Evolutionary conservation across 2,797 vertebrate species (phyloP).

Genomic region (Rhadinocentrus ornatus): DNA sequence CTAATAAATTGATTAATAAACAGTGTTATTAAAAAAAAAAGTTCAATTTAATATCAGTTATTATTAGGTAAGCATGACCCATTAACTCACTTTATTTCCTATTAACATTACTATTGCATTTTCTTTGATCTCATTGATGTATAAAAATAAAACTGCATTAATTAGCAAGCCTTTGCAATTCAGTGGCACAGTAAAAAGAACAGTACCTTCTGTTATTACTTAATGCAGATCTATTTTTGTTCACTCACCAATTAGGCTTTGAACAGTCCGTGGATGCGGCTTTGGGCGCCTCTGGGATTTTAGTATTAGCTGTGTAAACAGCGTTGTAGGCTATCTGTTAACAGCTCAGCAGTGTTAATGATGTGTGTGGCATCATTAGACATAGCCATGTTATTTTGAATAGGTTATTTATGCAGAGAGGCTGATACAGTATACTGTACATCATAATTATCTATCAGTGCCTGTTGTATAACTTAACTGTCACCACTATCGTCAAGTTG

Average conservation of each 20-base stretch:
- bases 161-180: conserved; percentile 12
- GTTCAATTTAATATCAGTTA: conserved; percentile 14
- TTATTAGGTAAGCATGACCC: conserved; percentile 15
- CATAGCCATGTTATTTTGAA: conserved; percentile 7
- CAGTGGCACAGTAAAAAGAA: conserved; percentile 19
- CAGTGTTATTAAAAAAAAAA: background rate
- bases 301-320: conserved; percentile 54
- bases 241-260: conserved; percentile 52
- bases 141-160: background rate
- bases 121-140: background rate
- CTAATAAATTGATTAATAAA: background rate
- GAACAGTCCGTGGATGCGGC: conserved; percentile 38
- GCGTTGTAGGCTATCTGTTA: conserved; percentile 47
- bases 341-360: conserved; percentile 46
- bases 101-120: conserved; percentile 3
- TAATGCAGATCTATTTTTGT: conserved; percentile 53
- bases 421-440: conserved; percentile 10
- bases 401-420: conserved; percentile 13
- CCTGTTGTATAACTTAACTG: conserved; percentile 7
- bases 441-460: conserved; percentile 8
- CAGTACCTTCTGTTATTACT: conserved; percentile 34
- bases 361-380: conserved; percentile 37
- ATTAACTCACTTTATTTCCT: conserved; percentile 33
- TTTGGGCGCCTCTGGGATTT: conserved; percentile 52
- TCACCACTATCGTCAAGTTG: background rate